Evolutionary conservation across 2,113 vertebrate genomes (phyloP).

Genomic region (Osmerus mordax): DNA sequence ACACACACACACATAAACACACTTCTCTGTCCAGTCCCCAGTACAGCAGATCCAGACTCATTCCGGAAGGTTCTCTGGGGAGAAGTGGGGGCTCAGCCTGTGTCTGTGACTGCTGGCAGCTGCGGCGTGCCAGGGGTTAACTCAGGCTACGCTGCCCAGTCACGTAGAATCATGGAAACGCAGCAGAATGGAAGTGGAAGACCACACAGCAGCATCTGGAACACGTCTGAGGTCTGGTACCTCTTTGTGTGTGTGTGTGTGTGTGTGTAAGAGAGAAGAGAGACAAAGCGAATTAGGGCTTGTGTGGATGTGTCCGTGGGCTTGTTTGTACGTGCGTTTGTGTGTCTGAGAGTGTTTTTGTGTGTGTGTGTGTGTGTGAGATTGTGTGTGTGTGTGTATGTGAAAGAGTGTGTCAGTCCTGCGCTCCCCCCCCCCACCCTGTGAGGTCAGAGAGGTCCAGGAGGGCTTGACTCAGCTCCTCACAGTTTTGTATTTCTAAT

Average conservation of each 20-base stretch:
- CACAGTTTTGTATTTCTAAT: too few species aligned
- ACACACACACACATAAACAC: not conserved
- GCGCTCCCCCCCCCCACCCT: not conserved
- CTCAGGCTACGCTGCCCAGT: not conserved
- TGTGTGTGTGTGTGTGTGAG: not conserved
- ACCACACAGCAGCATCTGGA: slow-evolving; percentile 4
- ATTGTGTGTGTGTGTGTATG: not conserved
- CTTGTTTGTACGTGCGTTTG: not conserved
- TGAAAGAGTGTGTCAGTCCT: too few species aligned
- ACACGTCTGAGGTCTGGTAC: not conserved
- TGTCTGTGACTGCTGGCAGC: slow-evolving; percentile 14
- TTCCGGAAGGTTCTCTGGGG: slow-evolving; percentile 19
- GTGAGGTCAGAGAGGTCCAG: too few species aligned
- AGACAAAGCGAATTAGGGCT: not conserved
- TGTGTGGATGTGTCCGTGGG: not conserved
- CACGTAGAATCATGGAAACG: not conserved
- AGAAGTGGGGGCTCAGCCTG: slow-evolving; percentile 7
- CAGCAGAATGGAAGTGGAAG: slow-evolving; percentile 5
- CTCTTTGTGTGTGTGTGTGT: not conserved
- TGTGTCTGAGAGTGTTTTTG: not conserved
- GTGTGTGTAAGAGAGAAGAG: not conserved
- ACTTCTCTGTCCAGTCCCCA: slow-evolving; percentile 12
- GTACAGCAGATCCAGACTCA: slow-evolving; percentile 18
- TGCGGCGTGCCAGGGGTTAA: slow-evolving; percentile 17
- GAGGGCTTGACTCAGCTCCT: too few species aligned